Evolutionary conservation across 2,113 vertebrate species (phyloP), one percentile per base, ranked within the genome.

Genomic region (Rhizomys pruinosus): DNA sequence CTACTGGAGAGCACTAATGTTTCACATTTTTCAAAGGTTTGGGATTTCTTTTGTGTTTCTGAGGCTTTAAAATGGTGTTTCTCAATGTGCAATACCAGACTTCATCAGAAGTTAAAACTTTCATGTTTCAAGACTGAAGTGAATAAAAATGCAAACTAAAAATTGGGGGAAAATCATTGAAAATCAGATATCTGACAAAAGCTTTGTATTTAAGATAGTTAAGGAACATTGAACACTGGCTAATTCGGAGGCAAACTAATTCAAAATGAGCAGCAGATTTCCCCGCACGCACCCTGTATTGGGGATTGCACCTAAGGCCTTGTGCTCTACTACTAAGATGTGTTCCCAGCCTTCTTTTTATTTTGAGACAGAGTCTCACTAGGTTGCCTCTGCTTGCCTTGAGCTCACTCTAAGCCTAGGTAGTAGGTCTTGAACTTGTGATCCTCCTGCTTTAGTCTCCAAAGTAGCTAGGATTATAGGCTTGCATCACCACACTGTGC

Each of bases 31-130:
- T 85, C 52, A 57, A 77, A 52, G 10, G 3, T 29, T 85, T 72
- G 25, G 42, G 42, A 34, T 80, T 87, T 86, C 37, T 89, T 90
- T 96, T 93, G 37, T 81, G 74, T 52, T 90, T 93, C 93, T 86
- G 59, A 93, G 34, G 61, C 39, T 93, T 92, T 85, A 78, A 47
- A 84, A 64, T 37, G 72, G 12, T 92, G 77, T 7, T 77, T 94
- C 39, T 91, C 39, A 82, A 84, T 77, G 27, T 71, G 6, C 85
- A 69, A 47, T 79, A 7, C 3, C 23, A 84, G 82, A 78, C 32
- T 77, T 94, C 39, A 73, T 73, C 68, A 71, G 59, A 73, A 66
- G 81, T 76, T 66, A 80, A 90, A 96, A 72, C 44, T 55, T 69
- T 63, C 77, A 2, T 92, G 7, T 93, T 93, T 92, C 20, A 61